Evolutionary conservation across 2,113 vertebrate species (phyloP).

Genomic region (Myrmophylax atrothorax): DNA sequence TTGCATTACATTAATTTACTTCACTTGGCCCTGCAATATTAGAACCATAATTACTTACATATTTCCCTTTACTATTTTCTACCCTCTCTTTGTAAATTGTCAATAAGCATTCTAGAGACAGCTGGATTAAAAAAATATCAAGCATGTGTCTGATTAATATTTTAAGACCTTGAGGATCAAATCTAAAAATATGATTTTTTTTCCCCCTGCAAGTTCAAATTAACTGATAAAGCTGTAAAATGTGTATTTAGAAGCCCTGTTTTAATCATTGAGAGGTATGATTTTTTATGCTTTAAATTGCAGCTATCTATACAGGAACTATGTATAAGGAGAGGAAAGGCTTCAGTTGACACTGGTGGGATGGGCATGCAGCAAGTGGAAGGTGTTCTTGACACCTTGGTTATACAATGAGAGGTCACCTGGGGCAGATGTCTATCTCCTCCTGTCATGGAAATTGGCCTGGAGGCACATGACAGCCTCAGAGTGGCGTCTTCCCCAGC

Average conservation of each 20-base stretch:
- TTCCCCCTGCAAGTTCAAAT: conserved; percentile 5
- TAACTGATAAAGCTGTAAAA: conserved; percentile 1
- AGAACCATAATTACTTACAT: conserved; percentile 75
- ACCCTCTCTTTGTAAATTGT: conserved; percentile 75
- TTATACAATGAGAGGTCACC: conserved; percentile 80
- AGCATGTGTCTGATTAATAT: conserved; percentile 80
- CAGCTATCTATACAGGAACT: neutral
- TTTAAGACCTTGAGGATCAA: conserved; percentile 76
- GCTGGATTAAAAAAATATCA: conserved; percentile 62
- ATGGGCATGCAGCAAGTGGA: neutral
- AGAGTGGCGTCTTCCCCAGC: conserved; percentile 76
- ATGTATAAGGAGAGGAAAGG: neutral
- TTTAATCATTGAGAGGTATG: neutral
- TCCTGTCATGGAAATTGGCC: conserved; percentile 70
- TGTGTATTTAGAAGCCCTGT: neutral
- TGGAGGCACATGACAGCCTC: conserved; percentile 69
- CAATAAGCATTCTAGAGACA: conserved; percentile 76
- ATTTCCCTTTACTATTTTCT: conserved; percentile 77
- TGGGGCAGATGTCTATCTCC: conserved; percentile 69
- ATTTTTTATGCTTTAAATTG: neutral
- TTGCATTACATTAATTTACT: conserved; percentile 71
- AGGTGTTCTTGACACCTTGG: conserved; percentile 8
- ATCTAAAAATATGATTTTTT: conserved; percentile 37
- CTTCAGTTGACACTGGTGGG: neutral
- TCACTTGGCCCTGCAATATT: conserved; percentile 62